These are phyloP conservation scores for Alethe diademata DNA, from an alignment of 2,113 vertebrate genomes.

Conservation along the genomic window DNA sequence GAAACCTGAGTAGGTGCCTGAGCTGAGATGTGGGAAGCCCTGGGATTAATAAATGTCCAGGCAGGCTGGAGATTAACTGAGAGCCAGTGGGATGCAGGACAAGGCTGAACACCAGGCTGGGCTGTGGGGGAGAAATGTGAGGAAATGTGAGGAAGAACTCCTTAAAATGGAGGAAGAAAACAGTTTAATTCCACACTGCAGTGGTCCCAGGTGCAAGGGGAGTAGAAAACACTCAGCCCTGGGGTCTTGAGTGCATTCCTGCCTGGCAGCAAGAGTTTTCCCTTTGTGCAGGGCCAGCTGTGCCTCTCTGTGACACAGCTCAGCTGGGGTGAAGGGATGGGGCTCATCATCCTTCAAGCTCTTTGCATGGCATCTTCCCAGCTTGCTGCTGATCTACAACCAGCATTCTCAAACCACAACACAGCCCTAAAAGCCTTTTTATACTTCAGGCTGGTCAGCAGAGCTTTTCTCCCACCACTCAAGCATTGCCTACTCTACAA, in stretches of 20 bases:
- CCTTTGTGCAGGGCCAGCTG: not conserved
- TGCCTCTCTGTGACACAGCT: not conserved
- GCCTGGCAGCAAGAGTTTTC: not conserved
- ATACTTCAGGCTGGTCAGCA: not conserved
- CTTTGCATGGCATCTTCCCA: not conserved
- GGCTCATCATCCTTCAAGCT: not conserved
- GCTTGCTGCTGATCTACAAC: not conserved
- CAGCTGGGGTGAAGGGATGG: not conserved
- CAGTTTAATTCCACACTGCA: not conserved
- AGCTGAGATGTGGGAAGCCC: not conserved
- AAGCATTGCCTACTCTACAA: not conserved
- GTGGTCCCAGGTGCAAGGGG: not conserved
- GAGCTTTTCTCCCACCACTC: not conserved
- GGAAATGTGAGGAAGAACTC: not conserved
- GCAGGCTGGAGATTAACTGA: not conserved
- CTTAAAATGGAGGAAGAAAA: not conserved
- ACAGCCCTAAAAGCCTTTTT: not conserved
- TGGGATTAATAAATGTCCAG: not conserved
- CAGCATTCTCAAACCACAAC: not conserved
- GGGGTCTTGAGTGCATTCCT: not conserved
- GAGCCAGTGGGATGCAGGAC: not conserved
- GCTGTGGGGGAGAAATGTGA: accelerated
- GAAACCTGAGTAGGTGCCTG: not conserved
- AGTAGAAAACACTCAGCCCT: not conserved
- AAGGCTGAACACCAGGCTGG: not conserved